Conservation (phyloP, 1,140 invertebrate species). For the Drosophila navojoa region DNA sequence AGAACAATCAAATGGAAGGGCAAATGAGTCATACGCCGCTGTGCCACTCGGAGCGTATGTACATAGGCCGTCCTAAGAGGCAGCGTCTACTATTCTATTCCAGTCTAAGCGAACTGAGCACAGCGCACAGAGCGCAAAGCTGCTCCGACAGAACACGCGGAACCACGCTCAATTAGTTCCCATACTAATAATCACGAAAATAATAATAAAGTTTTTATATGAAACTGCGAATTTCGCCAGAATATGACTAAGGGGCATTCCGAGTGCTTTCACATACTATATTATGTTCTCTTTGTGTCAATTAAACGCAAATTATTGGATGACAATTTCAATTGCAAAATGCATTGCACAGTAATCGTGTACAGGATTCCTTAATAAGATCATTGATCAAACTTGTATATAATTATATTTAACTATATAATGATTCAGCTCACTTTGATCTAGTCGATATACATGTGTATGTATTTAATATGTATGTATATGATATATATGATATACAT, state of each 20-base stretch:
- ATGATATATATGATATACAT: no score
- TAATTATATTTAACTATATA: no score
- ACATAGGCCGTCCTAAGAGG: background rate
- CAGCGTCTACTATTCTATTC: background rate
- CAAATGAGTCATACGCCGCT: conserved; percentile 43
- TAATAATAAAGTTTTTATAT: conserved; percentile 6
- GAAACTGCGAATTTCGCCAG: conserved; percentile 8
- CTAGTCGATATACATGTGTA: no score
- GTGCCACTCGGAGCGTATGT: conserved; percentile 10
- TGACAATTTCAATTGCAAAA: background rate
- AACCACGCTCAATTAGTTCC: conserved; percentile 45
- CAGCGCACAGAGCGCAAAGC: conserved; percentile 3
- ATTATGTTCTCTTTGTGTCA: background rate
- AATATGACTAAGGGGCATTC: conserved; percentile 12
- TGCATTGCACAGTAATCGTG: no score
- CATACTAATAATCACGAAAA: conserved; percentile 23
- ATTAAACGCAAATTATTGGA: background rate
- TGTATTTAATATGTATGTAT: no score
- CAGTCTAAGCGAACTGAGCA: background rate
- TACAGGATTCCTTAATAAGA: background rate
- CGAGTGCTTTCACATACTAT: no score
- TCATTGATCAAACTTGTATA: no score
- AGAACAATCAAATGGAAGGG: conserved; percentile 16
- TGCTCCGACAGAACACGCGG: conserved; percentile 24
- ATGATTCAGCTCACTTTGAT: no score